Conservation (phyloP, 2,113 vertebrate genomes). For the Nothocercus julius region DNA sequence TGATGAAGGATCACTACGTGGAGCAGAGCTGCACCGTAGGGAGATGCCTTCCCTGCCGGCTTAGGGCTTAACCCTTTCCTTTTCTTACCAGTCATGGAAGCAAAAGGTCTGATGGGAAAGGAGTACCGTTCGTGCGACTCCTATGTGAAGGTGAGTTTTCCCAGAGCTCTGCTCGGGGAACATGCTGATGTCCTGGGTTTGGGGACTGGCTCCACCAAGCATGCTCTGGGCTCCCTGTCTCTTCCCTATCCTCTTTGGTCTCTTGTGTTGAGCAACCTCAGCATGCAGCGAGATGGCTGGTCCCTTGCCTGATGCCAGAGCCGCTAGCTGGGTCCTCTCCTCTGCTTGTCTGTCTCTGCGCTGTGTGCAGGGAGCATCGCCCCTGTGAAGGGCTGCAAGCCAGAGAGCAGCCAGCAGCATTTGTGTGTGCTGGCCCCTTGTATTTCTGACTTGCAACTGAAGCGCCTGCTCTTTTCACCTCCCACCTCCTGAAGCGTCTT, state of each 20-base stretch:
- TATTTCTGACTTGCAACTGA: background rate
- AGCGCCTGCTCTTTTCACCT: background rate
- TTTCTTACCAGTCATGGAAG: slow-evolving; percentile 85
- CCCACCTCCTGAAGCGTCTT: background rate
- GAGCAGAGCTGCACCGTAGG: accelerated
- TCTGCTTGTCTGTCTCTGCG: background rate
- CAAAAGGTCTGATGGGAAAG: slow-evolving; percentile 75
- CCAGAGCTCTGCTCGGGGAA: background rate
- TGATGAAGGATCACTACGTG: accelerated
- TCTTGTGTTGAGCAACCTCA: background rate
- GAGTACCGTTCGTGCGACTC: slow-evolving; percentile 73
- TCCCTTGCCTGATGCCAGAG: accelerated
- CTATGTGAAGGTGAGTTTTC: slow-evolving; percentile 83
- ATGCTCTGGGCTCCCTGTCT: background rate
- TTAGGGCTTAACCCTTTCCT: background rate
- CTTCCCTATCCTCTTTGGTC: background rate
- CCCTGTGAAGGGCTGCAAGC: accelerated
- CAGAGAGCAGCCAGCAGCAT: background rate
- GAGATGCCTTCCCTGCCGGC: background rate
- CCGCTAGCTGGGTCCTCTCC: background rate
- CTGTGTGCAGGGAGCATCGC: background rate
- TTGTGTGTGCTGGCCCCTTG: background rate
- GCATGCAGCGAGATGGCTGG: background rate
- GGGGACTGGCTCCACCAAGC: background rate
- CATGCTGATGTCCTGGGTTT: background rate